phyloP scores from a whole-genome alignment of 1,140 invertebrate genomes.

The Cotesia chilonis region DNA sequence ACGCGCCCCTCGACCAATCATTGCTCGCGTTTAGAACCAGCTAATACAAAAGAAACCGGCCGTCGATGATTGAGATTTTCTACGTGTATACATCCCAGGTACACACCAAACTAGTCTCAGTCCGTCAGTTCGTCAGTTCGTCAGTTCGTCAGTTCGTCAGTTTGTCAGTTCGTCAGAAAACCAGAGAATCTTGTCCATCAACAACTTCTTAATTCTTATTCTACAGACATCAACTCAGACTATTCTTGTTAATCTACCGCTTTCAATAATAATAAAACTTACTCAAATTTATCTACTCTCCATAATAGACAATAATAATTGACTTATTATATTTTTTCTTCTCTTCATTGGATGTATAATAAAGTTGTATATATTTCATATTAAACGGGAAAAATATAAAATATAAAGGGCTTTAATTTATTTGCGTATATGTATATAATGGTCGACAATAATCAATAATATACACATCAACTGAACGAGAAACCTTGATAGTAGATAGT shows the following conservation, averaged over 20 bases:
- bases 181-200: too few relatives aligned
- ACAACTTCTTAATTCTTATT: too few relatives aligned
- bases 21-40: constrained; percentile 53
- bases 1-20: constrained; percentile 62
- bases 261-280: constrained; percentile 1
- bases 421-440: too few relatives aligned
- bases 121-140: too few relatives aligned
- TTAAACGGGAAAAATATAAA: constrained; percentile 4
- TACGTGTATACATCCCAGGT: constrained; percentile 17
- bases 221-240: not conserved
- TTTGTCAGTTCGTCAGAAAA: too few relatives aligned
- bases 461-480: not conserved
- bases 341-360: constrained; percentile 18
- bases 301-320: not conserved
- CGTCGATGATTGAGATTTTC: constrained; percentile 58
- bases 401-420: too few relatives aligned
- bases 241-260: not conserved
- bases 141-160: too few relatives aligned
- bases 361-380: too few relatives aligned
- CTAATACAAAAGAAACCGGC: constrained; percentile 55
- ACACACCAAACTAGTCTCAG: constrained; percentile 4
- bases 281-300: not conserved
- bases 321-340: too few relatives aligned
- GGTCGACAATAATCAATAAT: constrained; percentile 25
- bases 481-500: too few relatives aligned